Evolutionary conservation across 2,113 vertebrate species (phyloP), one percentile per base, ranked within the genome.

Genomic region (Corynorhinus townsendii): DNA sequence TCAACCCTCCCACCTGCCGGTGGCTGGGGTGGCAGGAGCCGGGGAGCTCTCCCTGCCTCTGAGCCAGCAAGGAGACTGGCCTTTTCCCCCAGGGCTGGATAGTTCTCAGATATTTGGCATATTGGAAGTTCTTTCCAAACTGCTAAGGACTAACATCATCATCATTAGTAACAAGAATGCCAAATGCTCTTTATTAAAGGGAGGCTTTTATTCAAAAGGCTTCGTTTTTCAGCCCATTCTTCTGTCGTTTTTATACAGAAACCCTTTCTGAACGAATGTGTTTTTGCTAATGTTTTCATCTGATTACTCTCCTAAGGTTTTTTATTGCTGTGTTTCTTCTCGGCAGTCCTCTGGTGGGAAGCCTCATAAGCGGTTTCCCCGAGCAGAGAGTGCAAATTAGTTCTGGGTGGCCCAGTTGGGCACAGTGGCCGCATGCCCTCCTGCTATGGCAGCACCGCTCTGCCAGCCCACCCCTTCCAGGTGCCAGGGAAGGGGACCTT

Each of bases 281-380:
- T 28, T 83, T 56, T 56, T 62, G 43, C 56, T 79, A 69, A 56
- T 95, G 71, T 96, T 94, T 93, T 89, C 90, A 79, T 89, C 81
- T 72, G 82, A 75, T 68, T 95, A 76, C 76, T 80, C 95, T 96
- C 77, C 38, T 95, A 90, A 95, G 22, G 75, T 80, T 89, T 92
- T 94, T 93, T 40, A 87, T 68, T 81, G 92, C 82, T 47, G 4
- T 47, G 4, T 52, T 91, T 86, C 84, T 45, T 8, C 86, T 83
- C 76, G 47, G 7, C 75, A 64, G 92, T 90, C 40, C 69, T 79
- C 64, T 79, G 66, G 59, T 69, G 79, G 88, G 59, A 80, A 92
- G 77, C 49, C 45, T 52, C 11, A 1, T 82, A 26, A 52, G 83
- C 83, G 69, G 52, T 64, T 71, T 86, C 47, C 72, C 72, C 38